Evolutionary conservation across 1,140 invertebrate genomes (phyloP), one percentile per base, ranked within the genome.

Genomic region (Bombus huntii): DNA sequence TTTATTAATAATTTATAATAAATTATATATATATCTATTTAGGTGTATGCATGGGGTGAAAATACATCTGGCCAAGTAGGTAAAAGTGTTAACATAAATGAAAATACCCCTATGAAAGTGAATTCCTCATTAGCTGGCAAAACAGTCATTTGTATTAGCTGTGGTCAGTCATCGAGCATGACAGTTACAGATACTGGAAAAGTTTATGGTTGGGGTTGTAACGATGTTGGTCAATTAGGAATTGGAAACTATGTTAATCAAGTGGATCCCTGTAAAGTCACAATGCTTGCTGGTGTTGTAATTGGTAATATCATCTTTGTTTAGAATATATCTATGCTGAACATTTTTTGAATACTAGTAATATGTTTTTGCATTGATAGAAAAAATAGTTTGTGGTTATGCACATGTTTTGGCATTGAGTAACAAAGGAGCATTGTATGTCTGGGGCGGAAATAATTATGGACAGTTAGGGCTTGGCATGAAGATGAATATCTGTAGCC

Each of bases 21-120:
- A 34, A 34, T 34, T 34, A 34, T 34, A 34, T 31, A 1, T 12
- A 42, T 31, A 1, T 47, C 28, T 62, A n/a, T 80, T 37, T 83
- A 97, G 96, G 95, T 97, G 39, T 97, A 95, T 93, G 96, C 96
- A 39, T 97, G 97, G 97, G 97, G 97, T 73, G 96, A 97, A 92
- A 97, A 97, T 91, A 97, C 96, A 88, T 96, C 95, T 93, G 96
- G 97, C 39, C 97, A 97, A 95, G 96, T 97, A 44, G 97, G 97
- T 22, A 96, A 95, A 80, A 96, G 96, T 18, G 3, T 70, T 6
- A 57, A 28, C 22, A 75, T 57, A 22, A 81, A 90, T 76, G 71
- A 76, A 34, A 66, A 57, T 22, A 15, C 34, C 10, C 87, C 76
- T 2, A 74, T 59, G 28, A 80, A 28, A 37, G 95, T 97, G 3